Evolutionary conservation across 2,797 vertebrate species (phyloP).

Genomic region (Ptychadena robeensis): DNA sequence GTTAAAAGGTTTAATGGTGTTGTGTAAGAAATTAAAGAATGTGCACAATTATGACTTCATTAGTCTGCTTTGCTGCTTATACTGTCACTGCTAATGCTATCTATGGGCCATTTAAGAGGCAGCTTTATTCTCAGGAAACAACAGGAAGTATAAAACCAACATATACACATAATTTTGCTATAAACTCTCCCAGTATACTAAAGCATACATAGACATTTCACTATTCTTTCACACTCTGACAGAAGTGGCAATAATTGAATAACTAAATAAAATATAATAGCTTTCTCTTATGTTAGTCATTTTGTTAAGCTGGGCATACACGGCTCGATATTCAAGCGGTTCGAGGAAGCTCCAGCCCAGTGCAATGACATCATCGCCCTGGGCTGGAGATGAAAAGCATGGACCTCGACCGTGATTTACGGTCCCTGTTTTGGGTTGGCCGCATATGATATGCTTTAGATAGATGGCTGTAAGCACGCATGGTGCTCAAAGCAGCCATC

Average conservation of each 20-base stretch:
- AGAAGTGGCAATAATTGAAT: background rate
- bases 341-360: no score
- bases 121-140: slow-evolving; percentile 42
- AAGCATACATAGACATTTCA: background rate
- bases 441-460: no score
- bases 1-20: slow-evolving; percentile 70
- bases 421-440: no score
- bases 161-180: slow-evolving; percentile 7
- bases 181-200: background rate
- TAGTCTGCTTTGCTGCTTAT: slow-evolving; percentile 69
- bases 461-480: no score
- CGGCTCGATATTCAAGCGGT: no score
- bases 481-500: no score
- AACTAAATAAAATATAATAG: no score
- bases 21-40: slow-evolving; percentile 73
- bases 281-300: background rate
- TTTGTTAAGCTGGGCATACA: no score
- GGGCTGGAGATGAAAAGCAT: no score
- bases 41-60: slow-evolving; percentile 72
- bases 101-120: slow-evolving; percentile 67
- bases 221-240: background rate
- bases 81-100: slow-evolving; percentile 65
- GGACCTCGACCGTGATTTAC: no score
- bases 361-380: no score
- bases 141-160: slow-evolving; percentile 7